Evolutionary conservation across 2,113 vertebrate genomes (phyloP).

Genomic region (Dicerorhinus sumatrensis): DNA sequence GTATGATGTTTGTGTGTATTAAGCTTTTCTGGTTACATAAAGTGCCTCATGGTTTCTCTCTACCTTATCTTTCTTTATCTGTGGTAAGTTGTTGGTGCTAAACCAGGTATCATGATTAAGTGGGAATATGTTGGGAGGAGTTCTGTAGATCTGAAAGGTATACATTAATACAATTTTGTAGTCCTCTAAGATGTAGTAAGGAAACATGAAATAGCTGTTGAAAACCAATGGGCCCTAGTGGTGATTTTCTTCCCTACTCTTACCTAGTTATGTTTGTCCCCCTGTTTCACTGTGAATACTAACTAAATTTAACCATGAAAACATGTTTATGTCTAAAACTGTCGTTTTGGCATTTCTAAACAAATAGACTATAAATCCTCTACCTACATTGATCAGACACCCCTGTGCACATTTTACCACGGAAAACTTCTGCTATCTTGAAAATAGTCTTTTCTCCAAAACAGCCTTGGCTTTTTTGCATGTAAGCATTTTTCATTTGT

Average conservation of each 20-base stretch:
- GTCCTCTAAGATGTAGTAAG: constrained; percentile 59
- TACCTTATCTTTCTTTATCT: constrained; percentile 71
- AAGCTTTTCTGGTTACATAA: constrained; percentile 42
- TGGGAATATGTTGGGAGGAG: constrained; percentile 58
- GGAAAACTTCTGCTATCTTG: constrained; percentile 44
- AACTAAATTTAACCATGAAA: constrained; percentile 66
- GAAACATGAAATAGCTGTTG: constrained; percentile 52
- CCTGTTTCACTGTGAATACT: constrained; percentile 37
- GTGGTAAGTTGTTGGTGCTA: constrained; percentile 68
- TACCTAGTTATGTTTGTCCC: constrained; percentile 37
- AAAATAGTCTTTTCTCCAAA: constrained; percentile 62
- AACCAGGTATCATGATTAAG: constrained; percentile 76
- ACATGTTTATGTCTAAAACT: constrained; percentile 51
- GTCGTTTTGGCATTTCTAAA: constrained; percentile 61
- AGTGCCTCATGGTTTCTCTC: constrained; percentile 24
- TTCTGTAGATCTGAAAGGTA: constrained; percentile 60
- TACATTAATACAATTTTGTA: constrained; percentile 36
- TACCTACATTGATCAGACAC: constrained; percentile 33
- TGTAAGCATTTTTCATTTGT: constrained; percentile 76
- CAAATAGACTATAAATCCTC: constrained; percentile 54
- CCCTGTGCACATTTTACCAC: constrained; percentile 50
- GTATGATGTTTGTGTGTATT: neutral
- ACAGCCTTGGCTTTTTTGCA: constrained; percentile 59
- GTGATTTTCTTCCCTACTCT: constrained; percentile 62
- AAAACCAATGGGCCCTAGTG: constrained; percentile 36